A percentile compares a stretch with the other conserved stretches of the same genome.
Evolutionary conservation across 2,888 invertebrate species (phyloP).

Genomic region (Priocnemis perturbator): DNA sequence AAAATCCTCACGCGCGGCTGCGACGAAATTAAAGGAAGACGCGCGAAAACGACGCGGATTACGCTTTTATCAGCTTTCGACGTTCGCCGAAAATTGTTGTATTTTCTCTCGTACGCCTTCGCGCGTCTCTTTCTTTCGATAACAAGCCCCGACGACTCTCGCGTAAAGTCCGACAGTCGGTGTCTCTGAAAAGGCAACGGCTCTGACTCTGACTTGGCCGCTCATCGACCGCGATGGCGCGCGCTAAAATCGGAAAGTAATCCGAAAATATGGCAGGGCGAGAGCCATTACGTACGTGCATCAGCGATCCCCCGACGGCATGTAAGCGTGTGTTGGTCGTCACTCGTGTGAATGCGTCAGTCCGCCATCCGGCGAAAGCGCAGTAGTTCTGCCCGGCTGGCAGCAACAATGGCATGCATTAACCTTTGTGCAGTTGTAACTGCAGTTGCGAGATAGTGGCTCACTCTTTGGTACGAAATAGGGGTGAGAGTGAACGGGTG

Average conservation of each 20-base stretch:
- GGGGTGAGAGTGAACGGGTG: slow-evolving; percentile 3
- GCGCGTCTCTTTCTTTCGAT: too few relatives aligned
- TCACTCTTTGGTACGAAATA: slow-evolving; percentile 36
- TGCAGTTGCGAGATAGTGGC: slow-evolving; percentile 72
- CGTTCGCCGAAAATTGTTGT: too few relatives aligned
- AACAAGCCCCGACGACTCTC: too few relatives aligned
- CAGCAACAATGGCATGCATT: slow-evolving; percentile 73
- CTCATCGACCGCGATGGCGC: background rate
- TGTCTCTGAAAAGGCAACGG: too few relatives aligned
- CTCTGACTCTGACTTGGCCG: too few relatives aligned
- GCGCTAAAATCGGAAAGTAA: slow-evolving; percentile 15
- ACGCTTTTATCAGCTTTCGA: too few relatives aligned
- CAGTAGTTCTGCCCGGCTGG: slow-evolving; percentile 69
- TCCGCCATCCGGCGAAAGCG: slow-evolving; percentile 57
- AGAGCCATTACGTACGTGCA: slow-evolving; percentile 32
- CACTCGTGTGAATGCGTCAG: slow-evolving; percentile 1
- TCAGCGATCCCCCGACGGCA: slow-evolving; percentile 13
- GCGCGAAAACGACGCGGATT: too few relatives aligned
- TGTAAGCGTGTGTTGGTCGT: background rate
- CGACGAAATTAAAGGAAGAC: slow-evolving; percentile 13
- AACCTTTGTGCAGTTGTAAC: slow-evolving; percentile 75
- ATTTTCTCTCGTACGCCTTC: too few relatives aligned
- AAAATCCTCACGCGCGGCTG: too few relatives aligned
- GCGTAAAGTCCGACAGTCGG: too few relatives aligned
- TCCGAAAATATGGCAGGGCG: background rate